phyloP scores from a whole-genome alignment of 2,113 vertebrate genomes.

The Catharus minimus region DNA sequence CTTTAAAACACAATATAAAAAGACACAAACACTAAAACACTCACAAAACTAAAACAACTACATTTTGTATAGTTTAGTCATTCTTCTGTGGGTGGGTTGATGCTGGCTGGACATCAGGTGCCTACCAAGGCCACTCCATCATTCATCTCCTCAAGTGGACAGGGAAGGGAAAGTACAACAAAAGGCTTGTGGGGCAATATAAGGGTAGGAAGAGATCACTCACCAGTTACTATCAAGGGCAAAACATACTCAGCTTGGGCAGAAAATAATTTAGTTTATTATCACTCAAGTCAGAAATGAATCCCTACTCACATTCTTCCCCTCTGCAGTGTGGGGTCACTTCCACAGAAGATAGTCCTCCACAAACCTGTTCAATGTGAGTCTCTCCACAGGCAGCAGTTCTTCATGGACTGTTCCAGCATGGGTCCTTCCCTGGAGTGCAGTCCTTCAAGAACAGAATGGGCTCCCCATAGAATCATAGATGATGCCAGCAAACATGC shows the following conservation, averaged over 20 bases:
- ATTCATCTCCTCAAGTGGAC: neutral
- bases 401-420: neutral
- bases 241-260: neutral
- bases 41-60: neutral
- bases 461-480: no score
- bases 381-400: neutral
- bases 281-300: neutral
- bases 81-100: neutral
- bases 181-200: accelerated
- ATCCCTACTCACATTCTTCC: neutral
- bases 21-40: accelerated
- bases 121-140: accelerated
- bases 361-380: neutral
- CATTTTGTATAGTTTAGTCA: neutral
- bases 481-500: neutral
- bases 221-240: accelerated
- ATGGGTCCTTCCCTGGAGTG: neutral
- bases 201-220: neutral
- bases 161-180: neutral
- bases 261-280: neutral
- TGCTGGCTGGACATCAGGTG: neutral
- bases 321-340: neutral
- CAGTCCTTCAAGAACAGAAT: neutral
- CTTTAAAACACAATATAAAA: neutral
- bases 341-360: no score